Percentiles rank a stretch among this genome's conserved stretches.
Evolutionary conservation across 1,140 invertebrate genomes (phyloP).

Genomic region (Asbolus verrucosus): DNA sequence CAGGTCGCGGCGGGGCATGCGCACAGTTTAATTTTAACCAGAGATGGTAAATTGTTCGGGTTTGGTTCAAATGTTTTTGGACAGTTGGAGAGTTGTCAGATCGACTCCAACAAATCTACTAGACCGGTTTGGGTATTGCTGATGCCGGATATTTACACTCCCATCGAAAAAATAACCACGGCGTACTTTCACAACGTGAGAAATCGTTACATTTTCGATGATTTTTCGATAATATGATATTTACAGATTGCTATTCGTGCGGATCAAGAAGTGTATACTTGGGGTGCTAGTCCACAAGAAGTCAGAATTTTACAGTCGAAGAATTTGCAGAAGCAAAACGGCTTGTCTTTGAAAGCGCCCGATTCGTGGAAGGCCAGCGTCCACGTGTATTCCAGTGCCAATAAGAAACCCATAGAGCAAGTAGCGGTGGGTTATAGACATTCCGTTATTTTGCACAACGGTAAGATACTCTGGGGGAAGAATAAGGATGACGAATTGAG

Average conservation of each 20-base stretch:
- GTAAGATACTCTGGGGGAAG: constrained; percentile 61
- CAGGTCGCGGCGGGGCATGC: constrained; percentile 80
- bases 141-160: constrained; percentile 68
- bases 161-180: constrained; percentile 76
- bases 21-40: constrained; percentile 77
- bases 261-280: constrained; percentile 77
- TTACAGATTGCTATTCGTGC: constrained; percentile 76
- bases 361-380: constrained; percentile 61
- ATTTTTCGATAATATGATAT: constrained; percentile 39
- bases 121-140: constrained; percentile 71
- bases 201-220: constrained; percentile 44
- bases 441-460: constrained; percentile 59
- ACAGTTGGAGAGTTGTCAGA: constrained; percentile 76
- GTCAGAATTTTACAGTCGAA: constrained; percentile 69
- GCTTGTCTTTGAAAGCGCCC: constrained; percentile 48
- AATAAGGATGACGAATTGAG: constrained; percentile 61
- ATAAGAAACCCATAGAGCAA: constrained; percentile 59
- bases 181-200: constrained; percentile 88
- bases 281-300: constrained; percentile 84
- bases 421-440: constrained; percentile 60
- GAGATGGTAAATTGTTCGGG: constrained; percentile 75
- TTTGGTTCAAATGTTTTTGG: constrained; percentile 86
- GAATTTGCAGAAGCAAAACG: constrained; percentile 57
- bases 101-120: constrained; percentile 71
- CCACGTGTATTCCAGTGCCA: constrained; percentile 57